Base-by-base conservation (phyloP, 2,797 vertebrate species). In the Lacerta bilineata region DNA sequence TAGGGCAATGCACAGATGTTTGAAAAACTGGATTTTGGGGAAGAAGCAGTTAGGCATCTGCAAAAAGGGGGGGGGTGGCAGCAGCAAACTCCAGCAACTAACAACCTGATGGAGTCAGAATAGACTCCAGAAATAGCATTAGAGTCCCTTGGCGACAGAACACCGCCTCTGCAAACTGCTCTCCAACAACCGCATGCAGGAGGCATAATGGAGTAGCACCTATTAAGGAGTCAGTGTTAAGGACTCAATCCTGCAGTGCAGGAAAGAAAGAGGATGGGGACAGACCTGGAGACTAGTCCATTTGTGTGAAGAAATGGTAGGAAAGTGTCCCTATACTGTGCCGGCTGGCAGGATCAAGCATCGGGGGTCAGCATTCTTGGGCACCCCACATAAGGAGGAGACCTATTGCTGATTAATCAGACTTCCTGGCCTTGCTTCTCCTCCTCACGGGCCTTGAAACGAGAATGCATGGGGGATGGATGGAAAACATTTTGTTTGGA, bases 221-320 rank as follows among this genome's bases (percentile, higher is more conserved):
- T 0, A 0, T 61, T 64, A 50, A 41, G 6, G 77, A 50, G 41
- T 0, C 74, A 46, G 43, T 9, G 69, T 5, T 39, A n/a, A 15
- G 0, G 0, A 41, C 33, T 84, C 1, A 0, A 50, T 0, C 0
- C 68, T 0, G 0, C 0, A 13, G 36, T 5, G 0, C 5, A 46
- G 11, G n/a, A 84, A 64, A n/a, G 8, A 46, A 36, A 2, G 50
- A 17, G 39, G 27, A 29, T 1, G 17, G 18, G 5, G 39, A 0
- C 0, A 0, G 36, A 55, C 17, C 3, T 83, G 36, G 39, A 43
- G 86, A 33, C 2, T 11, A 55, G 23, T 33, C 83, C 50, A 55
- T 55, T 55, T 39, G 29, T 0, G 0, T 61, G 55, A 4, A 36
- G 43, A 13, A 71, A 59, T 83, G 55, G 39, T 27, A 0, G 75